phyloP scores from a whole-genome alignment of 2,113 vertebrate genomes.

The Petromus typicus region DNA sequence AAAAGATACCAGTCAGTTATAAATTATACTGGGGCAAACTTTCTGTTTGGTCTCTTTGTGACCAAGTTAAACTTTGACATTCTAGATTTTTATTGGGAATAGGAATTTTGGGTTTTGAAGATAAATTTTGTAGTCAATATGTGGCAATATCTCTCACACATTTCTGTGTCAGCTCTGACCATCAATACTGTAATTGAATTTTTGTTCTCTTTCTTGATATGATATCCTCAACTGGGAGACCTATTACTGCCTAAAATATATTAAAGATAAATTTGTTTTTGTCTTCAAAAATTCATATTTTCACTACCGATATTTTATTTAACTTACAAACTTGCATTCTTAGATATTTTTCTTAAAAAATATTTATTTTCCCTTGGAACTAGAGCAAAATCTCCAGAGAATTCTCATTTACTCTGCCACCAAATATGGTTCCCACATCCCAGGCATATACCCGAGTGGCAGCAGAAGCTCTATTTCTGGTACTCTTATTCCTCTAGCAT shows the following conservation, averaged over 20 bases:
- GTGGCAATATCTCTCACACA: not conserved
- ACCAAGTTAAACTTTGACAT: not conserved
- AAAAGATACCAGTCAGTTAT: slow-evolving; percentile 47
- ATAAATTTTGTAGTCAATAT: not conserved
- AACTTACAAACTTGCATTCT: not conserved
- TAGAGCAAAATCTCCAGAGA: not conserved
- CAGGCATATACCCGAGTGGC: not conserved
- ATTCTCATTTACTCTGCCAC: not conserved
- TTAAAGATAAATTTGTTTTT: slow-evolving; percentile 1
- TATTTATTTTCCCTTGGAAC: not conserved
- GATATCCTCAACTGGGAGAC: not conserved
- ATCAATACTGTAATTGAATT: not conserved
- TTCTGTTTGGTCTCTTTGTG: slow-evolving; percentile 5
- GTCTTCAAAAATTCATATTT: slow-evolving; percentile 1
- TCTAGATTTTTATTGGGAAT: not conserved
- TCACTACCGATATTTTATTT: not conserved
- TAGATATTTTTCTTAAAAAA: not conserved
- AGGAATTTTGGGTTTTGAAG: slow-evolving; percentile 22
- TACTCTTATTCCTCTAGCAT: not conserved
- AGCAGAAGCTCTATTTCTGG: not conserved
- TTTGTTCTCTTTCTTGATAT: not conserved
- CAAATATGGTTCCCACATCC: not conserved
- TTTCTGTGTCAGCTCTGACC: not conserved
- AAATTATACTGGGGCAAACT: slow-evolving; percentile 38
- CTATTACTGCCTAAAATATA: not conserved